Conservation (phyloP, 2,888 invertebrate genomes). For the Artemia sp. region DNA sequence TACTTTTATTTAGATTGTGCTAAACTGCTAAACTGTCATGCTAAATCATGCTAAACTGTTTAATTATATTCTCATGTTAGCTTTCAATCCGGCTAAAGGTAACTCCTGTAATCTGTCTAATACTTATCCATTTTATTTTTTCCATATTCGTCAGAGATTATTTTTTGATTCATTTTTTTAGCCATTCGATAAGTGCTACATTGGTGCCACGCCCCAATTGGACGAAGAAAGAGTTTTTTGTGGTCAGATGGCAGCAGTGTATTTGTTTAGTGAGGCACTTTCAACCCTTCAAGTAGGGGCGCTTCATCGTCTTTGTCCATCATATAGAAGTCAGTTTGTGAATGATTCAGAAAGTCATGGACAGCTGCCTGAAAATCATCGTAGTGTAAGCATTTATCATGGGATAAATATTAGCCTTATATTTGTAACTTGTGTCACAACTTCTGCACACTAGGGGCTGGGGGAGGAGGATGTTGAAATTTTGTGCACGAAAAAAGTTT, state of each 20-base stretch:
- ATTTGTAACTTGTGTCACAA: not conserved
- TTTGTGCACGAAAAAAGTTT: too few relatives aligned
- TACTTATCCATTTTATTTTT: too few relatives aligned
- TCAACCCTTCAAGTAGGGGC: conserved; percentile 95
- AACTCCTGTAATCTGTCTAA: too few relatives aligned
- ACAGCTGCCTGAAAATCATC: conserved; percentile 92
- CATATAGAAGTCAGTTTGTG: conserved; percentile 99
- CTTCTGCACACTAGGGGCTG: not conserved
- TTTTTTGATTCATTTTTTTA: conserved; percentile 3
- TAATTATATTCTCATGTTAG: too few relatives aligned
- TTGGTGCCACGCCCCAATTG: conserved; percentile 90
- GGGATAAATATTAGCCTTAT: not conserved
- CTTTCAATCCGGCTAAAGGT: too few relatives aligned
- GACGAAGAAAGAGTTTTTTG: conserved; percentile 95
- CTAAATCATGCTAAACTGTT: too few relatives aligned
- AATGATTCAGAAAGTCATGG: conserved; percentile 99
- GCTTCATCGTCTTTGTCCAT: conserved; percentile 93
- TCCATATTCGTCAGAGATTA: too few relatives aligned
- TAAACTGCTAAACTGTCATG: too few relatives aligned
- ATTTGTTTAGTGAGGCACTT: conserved; percentile 92
- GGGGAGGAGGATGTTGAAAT: too few relatives aligned
- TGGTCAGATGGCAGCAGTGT: conserved; percentile 98
- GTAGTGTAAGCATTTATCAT: conserved; percentile 68
- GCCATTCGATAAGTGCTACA: conserved; percentile 99
- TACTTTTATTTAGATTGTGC: too few relatives aligned